Percentiles rank a stretch among this genome's conserved stretches.
phyloP scores from a whole-genome alignment of 2,888 invertebrate species.

The Xanthia icteritia region DNA sequence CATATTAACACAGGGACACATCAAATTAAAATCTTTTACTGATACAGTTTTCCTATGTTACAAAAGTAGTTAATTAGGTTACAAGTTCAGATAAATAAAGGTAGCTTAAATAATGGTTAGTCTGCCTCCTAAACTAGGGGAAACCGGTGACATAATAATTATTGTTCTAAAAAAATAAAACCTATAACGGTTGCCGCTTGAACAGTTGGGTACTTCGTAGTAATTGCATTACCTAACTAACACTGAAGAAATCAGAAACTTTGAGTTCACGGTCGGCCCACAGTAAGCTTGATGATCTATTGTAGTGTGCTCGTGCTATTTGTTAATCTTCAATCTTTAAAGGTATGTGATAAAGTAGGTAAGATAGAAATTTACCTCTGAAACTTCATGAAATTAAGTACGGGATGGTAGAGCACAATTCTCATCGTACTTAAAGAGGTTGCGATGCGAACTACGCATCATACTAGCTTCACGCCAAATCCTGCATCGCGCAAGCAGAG shows the following conservation, averaged over 20 bases:
- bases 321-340: not conserved
- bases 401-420: no score
- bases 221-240: not conserved
- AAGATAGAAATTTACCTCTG: not conserved
- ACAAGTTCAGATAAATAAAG: no score
- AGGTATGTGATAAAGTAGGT: not conserved
- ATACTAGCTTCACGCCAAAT: no score
- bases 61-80: no score
- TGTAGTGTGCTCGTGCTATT: not conserved
- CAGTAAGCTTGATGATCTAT: not conserved
- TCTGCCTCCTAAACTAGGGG: no score
- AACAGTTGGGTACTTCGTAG: slow-evolving; percentile 9
- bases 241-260: slow-evolving; percentile 1
- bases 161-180: not conserved
- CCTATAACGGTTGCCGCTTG: not conserved
- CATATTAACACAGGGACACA: not conserved
- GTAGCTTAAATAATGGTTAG: no score
- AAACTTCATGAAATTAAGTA: not conserved
- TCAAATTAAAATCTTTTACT: not conserved
- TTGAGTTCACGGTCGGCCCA: slow-evolving; percentile 11
- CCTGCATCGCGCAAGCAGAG: no score
- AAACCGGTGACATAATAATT: no score
- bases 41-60: no score
- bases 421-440: no score
- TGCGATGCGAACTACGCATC: no score